phyloP scores from a whole-genome alignment of 2,888 invertebrate species.

The Tenthredo notha region DNA sequence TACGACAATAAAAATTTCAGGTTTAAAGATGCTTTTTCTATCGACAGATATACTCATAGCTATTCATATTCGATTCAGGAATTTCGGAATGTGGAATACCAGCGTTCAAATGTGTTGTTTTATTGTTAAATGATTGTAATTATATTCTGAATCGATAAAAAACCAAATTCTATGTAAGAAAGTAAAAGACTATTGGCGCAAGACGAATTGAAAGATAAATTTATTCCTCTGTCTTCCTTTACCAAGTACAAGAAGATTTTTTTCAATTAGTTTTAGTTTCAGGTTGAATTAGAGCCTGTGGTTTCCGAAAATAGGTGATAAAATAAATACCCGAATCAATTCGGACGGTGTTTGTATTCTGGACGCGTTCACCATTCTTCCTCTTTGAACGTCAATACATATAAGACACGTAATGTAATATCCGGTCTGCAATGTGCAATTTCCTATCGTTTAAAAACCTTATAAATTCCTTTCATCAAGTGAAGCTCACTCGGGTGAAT shows the following conservation, averaged over 20 bases:
- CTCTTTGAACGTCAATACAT: neutral
- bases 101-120: neutral
- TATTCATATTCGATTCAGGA: neutral
- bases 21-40: neutral
- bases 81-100: neutral
- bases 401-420: conserved; percentile 31
- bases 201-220: neutral
- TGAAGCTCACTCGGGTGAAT: neutral
- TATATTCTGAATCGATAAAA: neutral
- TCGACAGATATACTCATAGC: neutral
- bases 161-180: neutral
- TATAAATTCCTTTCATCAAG: conserved; percentile 10
- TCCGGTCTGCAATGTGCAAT: conserved; percentile 25
- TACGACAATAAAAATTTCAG: neutral
- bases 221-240: neutral
- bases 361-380: neutral
- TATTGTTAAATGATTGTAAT: neutral
- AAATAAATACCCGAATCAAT: conserved; percentile 45
- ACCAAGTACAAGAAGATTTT: neutral
- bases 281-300: neutral
- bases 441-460: neutral
- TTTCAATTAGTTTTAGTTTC: neutral
- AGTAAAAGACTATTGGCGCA: neutral
- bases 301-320: neutral
- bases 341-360: neutral